Percentiles rank a stretch among this genome's conserved stretches.
These are phyloP conservation scores for Lithophane socia DNA, from an alignment of 2,888 invertebrate species.

Conservation along the genomic window DNA sequence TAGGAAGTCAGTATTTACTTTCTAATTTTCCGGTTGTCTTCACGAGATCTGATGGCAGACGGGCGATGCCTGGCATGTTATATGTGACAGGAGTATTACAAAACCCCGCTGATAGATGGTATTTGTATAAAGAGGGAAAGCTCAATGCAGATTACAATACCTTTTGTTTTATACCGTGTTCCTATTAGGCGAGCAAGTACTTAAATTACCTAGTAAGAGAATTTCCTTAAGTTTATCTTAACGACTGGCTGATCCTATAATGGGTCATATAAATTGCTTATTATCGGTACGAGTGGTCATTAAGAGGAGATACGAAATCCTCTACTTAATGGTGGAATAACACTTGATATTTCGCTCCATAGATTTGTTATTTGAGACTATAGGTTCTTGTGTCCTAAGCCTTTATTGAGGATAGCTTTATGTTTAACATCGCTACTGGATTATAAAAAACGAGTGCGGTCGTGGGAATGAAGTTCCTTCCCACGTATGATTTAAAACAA, in stretches of 20 bases:
- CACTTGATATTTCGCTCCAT: conserved; percentile 62
- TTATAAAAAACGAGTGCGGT: neutral
- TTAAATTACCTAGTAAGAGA: conserved; percentile 70
- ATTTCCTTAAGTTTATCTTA: conserved; percentile 81
- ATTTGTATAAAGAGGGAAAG: conserved; percentile 36
- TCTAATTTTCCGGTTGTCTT: conserved; percentile 90
- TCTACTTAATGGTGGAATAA: conserved; percentile 64
- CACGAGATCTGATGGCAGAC: conserved; percentile 81
- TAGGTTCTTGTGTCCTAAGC: conserved; percentile 27
- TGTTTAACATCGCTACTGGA: neutral
- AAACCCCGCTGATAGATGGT: conserved; percentile 75
- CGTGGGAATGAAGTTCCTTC: no score
- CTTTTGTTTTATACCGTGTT: conserved; percentile 55
- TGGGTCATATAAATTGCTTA: conserved; percentile 85
- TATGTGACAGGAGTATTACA: conserved; percentile 81
- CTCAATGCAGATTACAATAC: conserved; percentile 37
- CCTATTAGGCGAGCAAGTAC: conserved; percentile 65
- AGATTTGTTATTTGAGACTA: conserved; percentile 41
- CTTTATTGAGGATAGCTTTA: neutral
- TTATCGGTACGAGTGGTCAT: conserved; percentile 78
- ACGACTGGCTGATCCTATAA: conserved; percentile 82
- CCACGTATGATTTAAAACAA: no score
- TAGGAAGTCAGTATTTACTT: conserved; percentile 84
- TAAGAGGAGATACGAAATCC: conserved; percentile 74
- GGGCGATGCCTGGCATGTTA: conserved; percentile 77